A percentile compares a stretch with the other conserved stretches of the same genome.
Evolutionary conservation across 2,888 invertebrate genomes (phyloP).

Genomic region (Microctonus brassicae): DNA sequence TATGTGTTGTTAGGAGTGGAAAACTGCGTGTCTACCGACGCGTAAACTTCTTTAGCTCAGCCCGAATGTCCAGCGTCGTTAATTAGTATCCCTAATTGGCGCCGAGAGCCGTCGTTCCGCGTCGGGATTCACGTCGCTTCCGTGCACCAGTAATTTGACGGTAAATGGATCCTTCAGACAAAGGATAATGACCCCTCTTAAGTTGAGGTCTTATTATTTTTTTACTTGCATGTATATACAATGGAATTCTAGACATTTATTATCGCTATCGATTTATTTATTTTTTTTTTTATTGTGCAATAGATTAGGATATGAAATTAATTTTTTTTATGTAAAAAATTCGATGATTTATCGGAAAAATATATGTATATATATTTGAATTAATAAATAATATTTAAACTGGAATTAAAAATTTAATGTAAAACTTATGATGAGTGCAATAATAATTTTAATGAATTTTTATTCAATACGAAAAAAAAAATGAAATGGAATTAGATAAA

Average conservation of each 20-base stretch:
- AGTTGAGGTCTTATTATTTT: neutral
- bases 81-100: conserved; percentile 41
- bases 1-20: conserved; percentile 9
- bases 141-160: conserved; percentile 31
- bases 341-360: too few species aligned
- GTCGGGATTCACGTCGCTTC: conserved; percentile 32
- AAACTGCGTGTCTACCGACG: conserved; percentile 36
- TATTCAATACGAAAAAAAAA: neutral
- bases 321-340: too few species aligned
- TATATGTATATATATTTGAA: neutral
- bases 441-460: neutral
- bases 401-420: neutral
- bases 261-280: too few species aligned
- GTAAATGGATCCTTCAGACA: conserved; percentile 24
- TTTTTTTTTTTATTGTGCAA: too few species aligned
- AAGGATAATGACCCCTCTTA: conserved; percentile 25
- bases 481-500: neutral
- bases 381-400: neutral
- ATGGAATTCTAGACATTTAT: too few species aligned
- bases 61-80: conserved; percentile 35
- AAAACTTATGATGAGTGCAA: neutral
- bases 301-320: too few species aligned
- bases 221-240: neutral
- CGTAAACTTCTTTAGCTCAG: conserved; percentile 31
- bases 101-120: conserved; percentile 29